A percentile compares a stretch with the other conserved stretches of the same genome.
Conservation (phyloP, 2,113 vertebrate genomes). For the Campylorhamphus procurvoides region DNA sequence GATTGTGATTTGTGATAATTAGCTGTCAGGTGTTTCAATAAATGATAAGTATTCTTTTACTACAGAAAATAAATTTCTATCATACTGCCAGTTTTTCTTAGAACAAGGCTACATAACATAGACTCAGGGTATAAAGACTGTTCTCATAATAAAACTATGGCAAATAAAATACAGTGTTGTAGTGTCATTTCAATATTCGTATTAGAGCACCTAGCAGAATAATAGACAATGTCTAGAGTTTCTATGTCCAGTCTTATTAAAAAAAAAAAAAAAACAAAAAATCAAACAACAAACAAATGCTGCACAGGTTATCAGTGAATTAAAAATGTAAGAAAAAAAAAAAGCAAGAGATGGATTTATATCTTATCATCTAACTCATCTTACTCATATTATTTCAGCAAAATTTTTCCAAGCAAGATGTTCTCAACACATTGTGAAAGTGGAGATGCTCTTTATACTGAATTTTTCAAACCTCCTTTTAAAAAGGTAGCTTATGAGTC, state of each 20-base stretch:
- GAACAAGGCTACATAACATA: background rate
- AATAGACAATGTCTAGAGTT: background rate
- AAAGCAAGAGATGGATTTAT: background rate
- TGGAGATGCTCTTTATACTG: background rate
- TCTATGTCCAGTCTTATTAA: background rate
- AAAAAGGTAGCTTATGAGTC: background rate
- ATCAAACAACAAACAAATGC: too few relatives aligned
- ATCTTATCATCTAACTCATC: background rate
- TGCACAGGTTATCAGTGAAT: background rate
- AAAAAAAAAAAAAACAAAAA: background rate
- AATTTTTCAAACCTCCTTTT: background rate
- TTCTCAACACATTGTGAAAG: background rate
- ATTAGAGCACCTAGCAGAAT: background rate
- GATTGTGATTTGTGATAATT: background rate
- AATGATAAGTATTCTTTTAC: background rate
- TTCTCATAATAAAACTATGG: background rate
- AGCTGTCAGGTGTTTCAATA: background rate
- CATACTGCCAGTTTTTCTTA: background rate
- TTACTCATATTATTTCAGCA: background rate
- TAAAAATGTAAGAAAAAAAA: background rate
- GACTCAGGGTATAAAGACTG: background rate
- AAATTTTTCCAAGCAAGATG: background rate
- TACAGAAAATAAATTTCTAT: background rate
- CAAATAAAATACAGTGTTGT: background rate
- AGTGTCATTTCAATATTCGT: background rate